Base-by-base conservation (phyloP, 2,888 invertebrate genomes). In the Loripinus fragilis region DNA sequence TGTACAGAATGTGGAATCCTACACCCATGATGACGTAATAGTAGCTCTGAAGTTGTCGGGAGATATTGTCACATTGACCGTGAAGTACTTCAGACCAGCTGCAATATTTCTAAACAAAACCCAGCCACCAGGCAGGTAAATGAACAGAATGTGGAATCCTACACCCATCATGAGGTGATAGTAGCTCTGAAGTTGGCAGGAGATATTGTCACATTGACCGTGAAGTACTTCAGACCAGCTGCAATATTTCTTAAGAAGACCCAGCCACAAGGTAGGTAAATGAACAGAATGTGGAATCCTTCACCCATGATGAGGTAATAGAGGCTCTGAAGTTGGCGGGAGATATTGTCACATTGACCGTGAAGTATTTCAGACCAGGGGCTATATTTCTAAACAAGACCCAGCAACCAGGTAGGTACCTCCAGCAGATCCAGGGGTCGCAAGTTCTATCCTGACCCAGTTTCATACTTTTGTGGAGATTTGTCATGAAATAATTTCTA, bases 161-260 rank as follows among this genome's bases (percentile, higher is more conserved):
- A 87, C 50, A 97, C 96, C 80, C 99, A 99, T 94, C 98, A 98
- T 92, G 97, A 98, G 94, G 98, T 98, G 30, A 98, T 99, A 64
- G 97, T 97, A 94, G 97, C 98, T 90, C 95, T 99, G 86, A 95
- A 97, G 87, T 86, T 81, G 93, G 98, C 98, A 69, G 99, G 98
- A 0, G 97, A 98, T 93, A 89, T 92, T 65, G 98, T 99, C 23
- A 97, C 97, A 76, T 95, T 99, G 76, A 97, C 98, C 0, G 98
- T 99, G 15, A 97, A 97, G 93, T 98, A 99, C 94, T 98, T 98
- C 94, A 96, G 97, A 88, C 98, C 98, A 66, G 98, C 99, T 60
- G 98, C 98, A 78, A 98, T 98, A 50, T 98, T 98, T 95, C 95
- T 99, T 82, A 93, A 91, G 71, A 92, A 91, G 82, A 87, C 90